Conservation (phyloP, 1,140 invertebrate genomes). For the Phenacoccus solenopsis region DNA sequence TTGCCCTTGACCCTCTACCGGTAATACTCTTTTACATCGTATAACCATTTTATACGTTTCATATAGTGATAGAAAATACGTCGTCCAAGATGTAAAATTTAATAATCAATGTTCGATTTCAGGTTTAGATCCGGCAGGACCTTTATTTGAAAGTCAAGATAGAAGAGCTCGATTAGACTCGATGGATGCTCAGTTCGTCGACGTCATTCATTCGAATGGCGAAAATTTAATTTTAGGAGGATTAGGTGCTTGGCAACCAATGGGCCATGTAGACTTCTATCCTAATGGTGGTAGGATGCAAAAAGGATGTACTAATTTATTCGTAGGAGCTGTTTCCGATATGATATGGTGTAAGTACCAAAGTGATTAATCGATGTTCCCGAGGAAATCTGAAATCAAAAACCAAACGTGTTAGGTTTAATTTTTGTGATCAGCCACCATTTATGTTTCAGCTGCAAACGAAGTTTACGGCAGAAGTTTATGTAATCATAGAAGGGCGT, state of each 20-base stretch:
- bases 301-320: slow-evolving; percentile 67
- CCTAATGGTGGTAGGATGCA: slow-evolving; percentile 83
- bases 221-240: slow-evolving; percentile 52
- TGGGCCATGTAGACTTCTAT: slow-evolving; percentile 86
- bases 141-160: slow-evolving; percentile 76
- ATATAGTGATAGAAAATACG: too few species aligned
- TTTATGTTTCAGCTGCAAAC: slow-evolving; percentile 40
- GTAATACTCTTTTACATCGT: background rate
- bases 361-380: too few species aligned
- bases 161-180: slow-evolving; percentile 64
- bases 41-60: too few species aligned
- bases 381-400: too few species aligned
- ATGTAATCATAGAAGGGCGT: slow-evolving; percentile 82
- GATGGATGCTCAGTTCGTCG: slow-evolving; percentile 78
- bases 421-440: background rate
- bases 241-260: slow-evolving; percentile 67
- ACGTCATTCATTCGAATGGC: slow-evolving; percentile 89
- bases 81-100: too few species aligned
- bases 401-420: background rate
- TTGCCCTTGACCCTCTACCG: background rate
- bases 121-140: slow-evolving; percentile 82
- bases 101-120: slow-evolving; percentile 20
- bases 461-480: slow-evolving; percentile 73
- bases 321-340: slow-evolving; percentile 80
- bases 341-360: slow-evolving; percentile 74